Base-by-base conservation (phyloP, 2,888 invertebrate genomes). In the Drosophila leonis region DNA sequence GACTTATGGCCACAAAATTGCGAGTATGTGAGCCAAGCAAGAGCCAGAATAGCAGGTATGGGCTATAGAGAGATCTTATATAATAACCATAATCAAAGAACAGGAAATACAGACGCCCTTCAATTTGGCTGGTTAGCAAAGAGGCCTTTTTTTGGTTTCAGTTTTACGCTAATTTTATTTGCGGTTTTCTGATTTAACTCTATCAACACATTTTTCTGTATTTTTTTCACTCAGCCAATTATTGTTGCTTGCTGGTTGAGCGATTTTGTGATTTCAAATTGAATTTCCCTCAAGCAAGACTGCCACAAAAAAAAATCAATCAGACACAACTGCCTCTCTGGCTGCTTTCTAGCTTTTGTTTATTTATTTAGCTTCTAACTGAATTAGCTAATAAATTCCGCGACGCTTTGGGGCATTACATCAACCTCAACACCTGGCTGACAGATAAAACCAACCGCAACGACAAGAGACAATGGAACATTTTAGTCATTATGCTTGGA, bases 31-130 rank as follows among this genome's bases (percentile, higher is more conserved):
- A 24, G 24, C 35, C 15, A 20, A 20, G 51, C 15, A 20, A 20
- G 51, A 57, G 44, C 35, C 35, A 35, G 33, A 6, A 18, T n/a
- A 33, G 33, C 12, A 29, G 48, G 29, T 20, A 42, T 49, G 9
- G 31, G 18, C 18, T 49, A 18, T 13, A 33, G 7, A 33, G 35
- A 44, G 65, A 24, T 51, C 63, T 56, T 24, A 55, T 42, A 54
- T 72, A 80, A 78, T 75, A 52, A 75, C 68, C 62, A 81, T 72
- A 83, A 76, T 72, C 72, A 74, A 60, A 51, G 70, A 65, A 72
- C 72, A 72, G 78, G 68, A 75, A 84, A 82, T 65, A 77, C 83
- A 85, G 83, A 85, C 87, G 84, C 84, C 84, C 84, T 89, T 81
- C 88, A 72, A 88, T 85, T 83, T 88, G 37, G 42, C 66, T 75